Percentiles rank a stretch among this genome's conserved stretches.
Conservation (phyloP, 2,797 vertebrate genomes). For the Chanos chanos region DNA sequence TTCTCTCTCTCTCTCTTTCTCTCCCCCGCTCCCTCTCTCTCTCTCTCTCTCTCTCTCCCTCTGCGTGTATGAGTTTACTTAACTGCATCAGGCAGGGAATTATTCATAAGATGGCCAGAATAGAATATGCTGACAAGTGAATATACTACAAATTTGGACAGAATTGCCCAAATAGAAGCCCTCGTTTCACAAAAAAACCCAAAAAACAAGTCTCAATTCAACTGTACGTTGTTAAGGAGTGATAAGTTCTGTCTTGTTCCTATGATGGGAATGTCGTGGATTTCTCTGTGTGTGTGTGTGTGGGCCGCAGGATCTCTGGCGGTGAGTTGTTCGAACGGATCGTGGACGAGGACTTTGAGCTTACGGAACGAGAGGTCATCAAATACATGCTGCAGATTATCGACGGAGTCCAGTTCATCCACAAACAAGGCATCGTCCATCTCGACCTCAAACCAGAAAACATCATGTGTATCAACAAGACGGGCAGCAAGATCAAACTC, state of each 20-base stretch:
- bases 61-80: conserved; percentile 39
- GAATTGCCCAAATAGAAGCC: too few species aligned
- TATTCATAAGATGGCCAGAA: conserved; percentile 25
- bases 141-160: too few species aligned
- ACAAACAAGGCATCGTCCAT: conserved; percentile 94
- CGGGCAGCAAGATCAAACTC: conserved; percentile 93
- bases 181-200: too few species aligned
- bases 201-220: too few species aligned
- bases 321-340: conserved; percentile 96
- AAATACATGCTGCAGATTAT: conserved; percentile 98
- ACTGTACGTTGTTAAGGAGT: neutral
- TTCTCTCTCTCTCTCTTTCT: too few species aligned
- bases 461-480: conserved; percentile 99
- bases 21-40: too few species aligned
- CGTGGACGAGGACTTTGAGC: conserved; percentile 97
- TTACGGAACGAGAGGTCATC: conserved; percentile 94
- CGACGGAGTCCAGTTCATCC: conserved; percentile 92
- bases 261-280: neutral
- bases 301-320: conserved; percentile 82
- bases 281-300: neutral
- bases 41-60: too few species aligned
- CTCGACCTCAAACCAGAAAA: conserved; percentile 97
- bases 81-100: conserved; percentile 31
- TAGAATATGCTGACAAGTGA: conserved; percentile 37
- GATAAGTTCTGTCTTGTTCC: neutral